phyloP scores from a whole-genome alignment of 2,888 invertebrate species.

The Caenorhabditis imperialis region DNA sequence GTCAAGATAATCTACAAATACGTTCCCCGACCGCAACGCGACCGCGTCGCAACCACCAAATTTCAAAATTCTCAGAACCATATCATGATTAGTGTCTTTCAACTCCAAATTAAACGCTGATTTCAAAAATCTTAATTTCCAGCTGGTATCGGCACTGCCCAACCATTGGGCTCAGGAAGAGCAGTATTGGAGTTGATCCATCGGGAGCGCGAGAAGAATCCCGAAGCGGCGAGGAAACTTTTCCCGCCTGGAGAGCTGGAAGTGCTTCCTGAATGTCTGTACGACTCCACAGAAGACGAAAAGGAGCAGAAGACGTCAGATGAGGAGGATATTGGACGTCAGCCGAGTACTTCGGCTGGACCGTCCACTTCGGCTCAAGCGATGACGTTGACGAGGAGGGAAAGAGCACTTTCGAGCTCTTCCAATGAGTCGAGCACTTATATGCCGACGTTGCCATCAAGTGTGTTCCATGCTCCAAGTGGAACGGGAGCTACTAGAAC shows the following conservation, averaged over 20 bases:
- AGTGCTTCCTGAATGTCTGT: slow-evolving; percentile 55
- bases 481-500: slow-evolving; percentile 46
- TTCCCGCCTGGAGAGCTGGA: slow-evolving; percentile 49
- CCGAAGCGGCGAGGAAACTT: slow-evolving; percentile 21
- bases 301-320: slow-evolving; percentile 42
- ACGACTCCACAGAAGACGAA: slow-evolving; percentile 62
- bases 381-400: slow-evolving; percentile 44
- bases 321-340: slow-evolving; percentile 18
- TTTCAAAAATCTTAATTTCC: slow-evolving; percentile 3
- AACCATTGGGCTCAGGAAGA: slow-evolving; percentile 70
- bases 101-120: too few species aligned
- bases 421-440: slow-evolving; percentile 65
- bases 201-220: slow-evolving; percentile 40
- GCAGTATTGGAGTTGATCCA: slow-evolving; percentile 62
- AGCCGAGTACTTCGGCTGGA: slow-evolving; percentile 9
- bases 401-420: slow-evolving; percentile 59
- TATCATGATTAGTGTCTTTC: too few species aligned
- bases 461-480: slow-evolving; percentile 59
- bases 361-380: slow-evolving; percentile 13
- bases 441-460: slow-evolving; percentile 66
- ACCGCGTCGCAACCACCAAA: too few species aligned
- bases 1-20: too few species aligned
- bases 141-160: slow-evolving; percentile 72
- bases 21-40: too few species aligned
- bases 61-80: too few species aligned